phyloP scores from a whole-genome alignment of 1,140 invertebrate genomes.

The Bombus superbus region DNA sequence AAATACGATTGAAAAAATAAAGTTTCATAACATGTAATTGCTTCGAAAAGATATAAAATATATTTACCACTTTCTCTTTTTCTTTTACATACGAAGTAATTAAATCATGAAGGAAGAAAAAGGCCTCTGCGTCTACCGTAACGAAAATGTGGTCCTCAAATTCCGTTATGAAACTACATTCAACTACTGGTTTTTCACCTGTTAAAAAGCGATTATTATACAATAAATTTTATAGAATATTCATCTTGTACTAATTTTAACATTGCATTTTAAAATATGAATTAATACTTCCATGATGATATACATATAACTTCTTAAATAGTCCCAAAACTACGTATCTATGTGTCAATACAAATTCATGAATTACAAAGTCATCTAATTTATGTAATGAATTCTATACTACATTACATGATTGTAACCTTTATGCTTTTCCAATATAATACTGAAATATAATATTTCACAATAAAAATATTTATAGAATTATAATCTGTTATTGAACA shows the following conservation, averaged over 20 bases:
- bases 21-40: not conserved
- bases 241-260: not conserved
- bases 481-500: not conserved
- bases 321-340: not conserved
- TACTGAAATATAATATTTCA: not conserved
- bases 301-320: not conserved
- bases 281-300: not conserved
- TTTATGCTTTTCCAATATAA: not conserved
- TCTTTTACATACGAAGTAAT: conserved; percentile 97
- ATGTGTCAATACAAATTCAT: not conserved
- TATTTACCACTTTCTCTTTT: conserved; percentile 91
- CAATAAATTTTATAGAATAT: not conserved
- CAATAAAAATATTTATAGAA: not conserved
- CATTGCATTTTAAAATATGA: conserved; percentile 1
- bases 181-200: conserved; percentile 94
- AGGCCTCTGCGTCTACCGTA: conserved; percentile 98
- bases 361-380: not conserved
- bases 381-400: not conserved
- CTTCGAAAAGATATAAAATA: not conserved
- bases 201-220: conserved; percentile 25
- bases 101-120: conserved; percentile 98
- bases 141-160: conserved; percentile 99
- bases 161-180: conserved; percentile 98
- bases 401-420: not conserved
- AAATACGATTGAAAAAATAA: conserved; percentile 24